Evolutionary conservation across 92 coral and sea anemone genomes (phyloP), one percentile per base, ranked within the genome.

Genomic region (Porites evermanni): DNA sequence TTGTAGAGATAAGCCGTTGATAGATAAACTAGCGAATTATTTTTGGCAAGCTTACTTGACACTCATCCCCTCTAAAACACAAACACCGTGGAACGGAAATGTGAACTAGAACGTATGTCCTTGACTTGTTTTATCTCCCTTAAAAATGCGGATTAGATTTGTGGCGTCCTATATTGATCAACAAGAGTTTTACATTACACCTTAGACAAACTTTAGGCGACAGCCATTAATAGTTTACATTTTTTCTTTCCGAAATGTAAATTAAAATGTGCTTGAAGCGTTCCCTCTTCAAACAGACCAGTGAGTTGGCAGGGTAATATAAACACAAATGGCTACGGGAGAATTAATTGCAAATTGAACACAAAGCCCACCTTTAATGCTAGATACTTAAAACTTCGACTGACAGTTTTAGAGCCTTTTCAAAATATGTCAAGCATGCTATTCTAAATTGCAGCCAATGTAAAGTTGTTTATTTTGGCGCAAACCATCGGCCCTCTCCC

Each of bases 221-320:
- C 98, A 95, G 86, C 85, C 84, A 80, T 72, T 91, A 95, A 95
- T 93, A 88, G 98, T 95, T 95, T 95, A 93, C 98, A 92, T 95
- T 92, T 95, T 93, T 83, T 81, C 86, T 92, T 95, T 95, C 94
- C 92, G 96, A 95, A 93, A 95, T 93, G 96, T 88, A 95, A 95
- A 93, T 95, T 86, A 93, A 75, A 92, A 84, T 94, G 88, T 90
- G 88, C 95, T 90, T 88, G 91, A 82, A 88, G 83, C 93, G 77
- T 87, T 77, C 77, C 65, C 86, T 90, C 91, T 79, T 89, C 96
- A 95, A 95, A 95, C 91, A 94, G 85, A 72, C 84, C 72, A 77
- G 86, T 88, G 91, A 92, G 88, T 92, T 90, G 90, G 84, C 84
- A 56, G 78, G 89, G 86, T 88, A 92, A 86, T 86, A 89, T 92